Conservation (phyloP, 2,113 vertebrate genomes). For the Pampusana beccarii region DNA sequence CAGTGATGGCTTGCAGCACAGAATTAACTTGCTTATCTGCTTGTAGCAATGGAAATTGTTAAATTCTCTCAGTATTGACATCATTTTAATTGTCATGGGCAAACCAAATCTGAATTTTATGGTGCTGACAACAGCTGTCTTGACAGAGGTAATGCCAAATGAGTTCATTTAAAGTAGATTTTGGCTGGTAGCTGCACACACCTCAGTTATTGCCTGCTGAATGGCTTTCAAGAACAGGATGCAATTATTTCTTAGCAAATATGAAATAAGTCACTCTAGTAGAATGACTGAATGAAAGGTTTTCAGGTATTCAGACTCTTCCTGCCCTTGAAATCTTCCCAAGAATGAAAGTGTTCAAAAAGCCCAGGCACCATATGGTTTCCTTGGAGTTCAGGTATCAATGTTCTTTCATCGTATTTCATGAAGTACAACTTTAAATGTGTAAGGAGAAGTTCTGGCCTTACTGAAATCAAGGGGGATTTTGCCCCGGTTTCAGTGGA, state of each 20-base stretch:
- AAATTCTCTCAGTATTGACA: conserved; percentile 4
- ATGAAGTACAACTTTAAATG: not conserved
- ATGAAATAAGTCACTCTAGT: not conserved
- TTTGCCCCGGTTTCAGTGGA: not conserved
- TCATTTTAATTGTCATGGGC: conserved; percentile 3
- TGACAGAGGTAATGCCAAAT: conserved; percentile 6
- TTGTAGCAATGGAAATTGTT: conserved; percentile 49
- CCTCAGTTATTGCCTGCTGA: not conserved
- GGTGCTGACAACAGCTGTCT: conserved; percentile 20
- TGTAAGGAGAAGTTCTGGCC: not conserved
- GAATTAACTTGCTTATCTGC: conserved; percentile 42
- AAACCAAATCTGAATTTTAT: conserved; percentile 39
- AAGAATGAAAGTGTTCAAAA: not conserved
- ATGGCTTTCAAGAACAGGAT: not conserved
- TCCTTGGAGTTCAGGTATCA: not conserved
- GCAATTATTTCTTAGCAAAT: not conserved
- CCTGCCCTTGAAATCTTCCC: not conserved
- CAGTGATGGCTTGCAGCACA: conserved; percentile 7
- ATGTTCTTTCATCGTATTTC: not conserved
- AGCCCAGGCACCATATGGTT: not conserved
- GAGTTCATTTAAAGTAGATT: conserved; percentile 1
- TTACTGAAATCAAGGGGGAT: not conserved
- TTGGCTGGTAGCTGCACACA: not conserved
- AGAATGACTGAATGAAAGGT: not conserved
- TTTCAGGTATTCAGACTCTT: not conserved